Conservation (phyloP, 2,113 vertebrate genomes). For the Pipa parva region DNA sequence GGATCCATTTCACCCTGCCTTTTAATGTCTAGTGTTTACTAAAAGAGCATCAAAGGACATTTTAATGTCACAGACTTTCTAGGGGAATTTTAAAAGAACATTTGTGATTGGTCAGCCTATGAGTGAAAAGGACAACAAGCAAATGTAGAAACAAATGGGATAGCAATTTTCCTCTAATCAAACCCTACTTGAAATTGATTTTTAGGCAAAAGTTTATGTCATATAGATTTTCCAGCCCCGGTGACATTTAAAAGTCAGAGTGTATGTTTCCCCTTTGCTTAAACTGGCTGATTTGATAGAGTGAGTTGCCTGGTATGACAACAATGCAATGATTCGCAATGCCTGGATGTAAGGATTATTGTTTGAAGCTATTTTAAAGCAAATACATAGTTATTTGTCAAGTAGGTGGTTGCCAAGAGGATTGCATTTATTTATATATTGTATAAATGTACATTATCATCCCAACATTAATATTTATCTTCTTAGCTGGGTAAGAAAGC, state of each 20-base stretch:
- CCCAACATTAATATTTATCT: too few species aligned
- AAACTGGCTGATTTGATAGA: conserved; percentile 45
- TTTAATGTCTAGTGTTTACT: conserved; percentile 95
- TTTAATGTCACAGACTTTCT: conserved; percentile 99
- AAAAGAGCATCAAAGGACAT: conserved; percentile 99
- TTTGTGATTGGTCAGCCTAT: conserved; percentile 87
- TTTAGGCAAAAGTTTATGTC: conserved; percentile 77
- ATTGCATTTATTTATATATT: too few species aligned
- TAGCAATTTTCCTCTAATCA: conserved; percentile 95
- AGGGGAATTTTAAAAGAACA: conserved; percentile 91
- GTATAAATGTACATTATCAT: too few species aligned
- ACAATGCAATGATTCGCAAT: background rate
- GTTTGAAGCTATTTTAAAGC: conserved; percentile 1
- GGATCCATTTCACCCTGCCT: conserved; percentile 95
- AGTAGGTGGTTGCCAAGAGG: too few species aligned
- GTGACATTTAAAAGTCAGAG: conserved; percentile 80
- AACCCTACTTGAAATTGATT: conserved; percentile 87
- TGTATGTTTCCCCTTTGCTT: conserved; percentile 58
- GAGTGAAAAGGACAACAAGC: conserved; percentile 92
- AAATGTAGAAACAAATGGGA: conserved; percentile 90
- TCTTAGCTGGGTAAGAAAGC: too few species aligned
- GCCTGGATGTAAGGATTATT: background rate
- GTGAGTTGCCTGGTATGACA: conserved; percentile 19
- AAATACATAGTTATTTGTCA: too few species aligned
- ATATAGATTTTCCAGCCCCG: conserved; percentile 76